Conservation (phyloP, 2,888 invertebrate species). For the Nipponacmea schrenckii region DNA sequence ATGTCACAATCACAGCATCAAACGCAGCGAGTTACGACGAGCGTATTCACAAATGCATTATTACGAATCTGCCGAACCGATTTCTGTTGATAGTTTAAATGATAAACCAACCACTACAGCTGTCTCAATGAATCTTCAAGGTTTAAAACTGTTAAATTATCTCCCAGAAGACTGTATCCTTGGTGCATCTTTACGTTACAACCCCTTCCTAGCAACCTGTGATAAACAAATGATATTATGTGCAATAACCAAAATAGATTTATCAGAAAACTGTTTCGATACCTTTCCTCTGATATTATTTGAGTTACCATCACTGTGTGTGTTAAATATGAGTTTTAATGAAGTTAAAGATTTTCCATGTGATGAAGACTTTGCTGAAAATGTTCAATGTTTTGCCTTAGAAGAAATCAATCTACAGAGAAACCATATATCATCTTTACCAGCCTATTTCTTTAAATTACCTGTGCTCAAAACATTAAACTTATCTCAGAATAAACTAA, state of each 20-base stretch:
- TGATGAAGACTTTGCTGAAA: conserved; percentile 35
- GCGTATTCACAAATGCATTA: conserved; percentile 15
- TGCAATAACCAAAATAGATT: conserved; percentile 91
- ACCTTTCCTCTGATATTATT: conserved; percentile 85
- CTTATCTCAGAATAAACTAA: conserved; percentile 86
- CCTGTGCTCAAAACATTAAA: conserved; percentile 84
- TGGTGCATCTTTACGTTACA: conserved; percentile 85
- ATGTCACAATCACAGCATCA: conserved; percentile 92
- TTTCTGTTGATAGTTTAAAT: conserved; percentile 68
- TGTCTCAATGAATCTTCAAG: conserved; percentile 89
- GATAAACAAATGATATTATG: conserved; percentile 78
- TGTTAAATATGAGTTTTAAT: conserved; percentile 83
- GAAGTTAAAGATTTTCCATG: conserved; percentile 84
- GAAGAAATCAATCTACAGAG: conserved; percentile 89
- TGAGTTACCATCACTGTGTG: conserved; percentile 79
- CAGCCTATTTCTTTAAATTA: conserved; percentile 83
- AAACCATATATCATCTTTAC: conserved; percentile 85
- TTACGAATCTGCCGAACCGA: conserved; percentile 68
- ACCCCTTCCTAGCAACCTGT: conserved; percentile 78
- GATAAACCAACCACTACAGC: conserved; percentile 68
- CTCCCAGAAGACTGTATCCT: conserved; percentile 83
- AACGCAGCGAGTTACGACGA: conserved; percentile 82
- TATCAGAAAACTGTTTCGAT: conserved; percentile 87
- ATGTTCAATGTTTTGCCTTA: conserved; percentile 74
- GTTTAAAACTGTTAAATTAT: conserved; percentile 75